Base-by-base conservation (phyloP, 1,140 invertebrate species). In the Drosophila tristis region DNA sequence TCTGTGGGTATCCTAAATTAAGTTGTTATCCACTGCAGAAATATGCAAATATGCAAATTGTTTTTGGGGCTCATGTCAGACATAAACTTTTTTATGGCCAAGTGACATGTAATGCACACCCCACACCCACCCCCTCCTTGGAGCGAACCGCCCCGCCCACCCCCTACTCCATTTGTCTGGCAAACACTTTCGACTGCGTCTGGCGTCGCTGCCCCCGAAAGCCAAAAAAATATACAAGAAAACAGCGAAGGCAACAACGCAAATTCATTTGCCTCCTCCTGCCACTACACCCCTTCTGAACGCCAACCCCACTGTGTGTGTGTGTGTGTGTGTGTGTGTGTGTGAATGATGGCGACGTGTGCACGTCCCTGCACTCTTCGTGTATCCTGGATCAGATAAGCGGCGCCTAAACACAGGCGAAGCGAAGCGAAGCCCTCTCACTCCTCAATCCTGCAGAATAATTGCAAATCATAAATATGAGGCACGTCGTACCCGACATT, bases 21-120 rank as follows among this genome's bases (percentile, higher is more conserved):
- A 86, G 82, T 86, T 72, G 82, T 86, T 86, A 86, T 87, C 82
- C 82, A 76, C 56, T 68, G 54, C 42, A 25, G 58, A 72, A 73
- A 86, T 62, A 20, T 20, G 20, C 20, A 20, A 20, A 86, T 87
- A 89, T 87, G 84, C 82, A 87, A 87, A 87, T 87, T 87, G 84
- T 87, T 87, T 87, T 89, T 87, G 76, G 60, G 84, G 84, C 82
- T 89, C 82, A 87, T 86, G 82, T 87, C 84, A 86, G 82, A 87
- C 82, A 86, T 79, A 76, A 87, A 86, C 78, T 82, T 81, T 85
- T 86, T 86, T 86, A 86, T 86, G 84, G 71, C 84, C 84, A 39
- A 79, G 82, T 86, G 84, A 89, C 82, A 86, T 65, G 54, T 66
- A 65, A 58, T 44, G 16, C 35, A 51, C 48, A 39, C 53, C 49